Conservation (phyloP, 92 coral and sea anemone genomes). For the Zoanthus gigantus region DNA sequence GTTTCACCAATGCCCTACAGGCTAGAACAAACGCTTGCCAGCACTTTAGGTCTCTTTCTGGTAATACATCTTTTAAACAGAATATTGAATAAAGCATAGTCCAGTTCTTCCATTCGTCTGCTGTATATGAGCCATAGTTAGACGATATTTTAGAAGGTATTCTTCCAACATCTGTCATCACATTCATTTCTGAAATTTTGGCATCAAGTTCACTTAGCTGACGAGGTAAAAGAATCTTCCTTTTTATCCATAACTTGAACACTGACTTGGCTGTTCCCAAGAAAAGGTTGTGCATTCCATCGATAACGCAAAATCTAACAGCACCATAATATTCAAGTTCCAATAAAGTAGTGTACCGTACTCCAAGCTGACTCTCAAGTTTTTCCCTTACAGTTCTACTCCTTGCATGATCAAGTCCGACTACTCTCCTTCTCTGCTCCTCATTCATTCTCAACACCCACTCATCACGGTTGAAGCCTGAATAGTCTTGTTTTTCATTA, state of each 20-base stretch:
- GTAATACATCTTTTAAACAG: conserved; percentile 38
- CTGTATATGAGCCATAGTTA: conserved; percentile 51
- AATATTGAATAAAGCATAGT: conserved; percentile 46
- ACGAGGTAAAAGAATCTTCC: conserved; percentile 14
- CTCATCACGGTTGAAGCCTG: conserved; percentile 25
- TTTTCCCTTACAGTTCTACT: conserved; percentile 4
- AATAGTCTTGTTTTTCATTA: conserved; percentile 44
- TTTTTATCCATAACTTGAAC: conserved; percentile 28
- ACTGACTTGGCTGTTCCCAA: conserved; percentile 39
- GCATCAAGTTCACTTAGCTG: conserved; percentile 2
- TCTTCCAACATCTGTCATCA: conserved; percentile 28
- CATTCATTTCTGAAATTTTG: background rate
- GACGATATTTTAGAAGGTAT: conserved; percentile 51
- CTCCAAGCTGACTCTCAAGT: conserved; percentile 27
- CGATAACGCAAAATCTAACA: conserved; percentile 23
- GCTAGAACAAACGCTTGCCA: conserved; percentile 60
- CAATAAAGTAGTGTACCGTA: conserved; percentile 10
- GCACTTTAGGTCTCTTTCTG: conserved; percentile 42
- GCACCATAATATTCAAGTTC: conserved; percentile 34
- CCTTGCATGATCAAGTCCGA: background rate
- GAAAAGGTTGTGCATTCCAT: conserved; percentile 45
- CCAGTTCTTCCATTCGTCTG: conserved; percentile 66
- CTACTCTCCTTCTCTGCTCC: conserved; percentile 31
- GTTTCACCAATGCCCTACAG: conserved; percentile 44
- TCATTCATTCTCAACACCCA: conserved; percentile 18